phyloP scores from a whole-genome alignment of 2,888 invertebrate species.

The Ariolimax columbianus region DNA sequence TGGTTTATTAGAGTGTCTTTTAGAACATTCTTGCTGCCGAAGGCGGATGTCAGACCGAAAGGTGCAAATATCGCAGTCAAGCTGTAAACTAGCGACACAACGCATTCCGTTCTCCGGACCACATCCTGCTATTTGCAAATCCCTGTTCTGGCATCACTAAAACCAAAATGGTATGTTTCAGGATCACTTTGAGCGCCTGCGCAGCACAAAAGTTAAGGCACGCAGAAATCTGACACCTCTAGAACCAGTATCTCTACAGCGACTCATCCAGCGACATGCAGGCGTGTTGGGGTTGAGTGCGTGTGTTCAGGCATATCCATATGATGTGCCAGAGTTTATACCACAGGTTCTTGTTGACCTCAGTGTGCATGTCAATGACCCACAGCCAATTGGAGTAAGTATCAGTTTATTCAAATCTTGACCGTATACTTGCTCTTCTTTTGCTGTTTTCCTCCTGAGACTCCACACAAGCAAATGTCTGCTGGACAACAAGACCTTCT shows the following conservation, averaged over 20 bases:
- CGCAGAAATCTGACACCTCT: slow-evolving; percentile 7
- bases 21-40: not conserved
- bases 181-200: slow-evolving; percentile 82
- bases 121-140: too few species aligned
- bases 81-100: too few species aligned
- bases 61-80: too few species aligned
- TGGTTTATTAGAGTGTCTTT: too few species aligned
- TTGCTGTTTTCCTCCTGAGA: not conserved
- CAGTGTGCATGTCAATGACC: slow-evolving; percentile 89
- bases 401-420: not conserved
- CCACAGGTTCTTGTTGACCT: slow-evolving; percentile 89
- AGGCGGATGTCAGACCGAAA: too few species aligned
- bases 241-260: slow-evolving; percentile 59
- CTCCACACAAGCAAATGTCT: too few species aligned
- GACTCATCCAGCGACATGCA: slow-evolving; percentile 83
- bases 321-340: slow-evolving; percentile 88
- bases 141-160: not conserved
- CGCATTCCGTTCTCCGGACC: too few species aligned
- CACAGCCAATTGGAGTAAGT: slow-evolving; percentile 89
- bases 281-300: slow-evolving; percentile 93
- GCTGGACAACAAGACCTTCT: too few species aligned
- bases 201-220: slow-evolving; percentile 70
- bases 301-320: slow-evolving; percentile 91
- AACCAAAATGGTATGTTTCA: slow-evolving; percentile 65
- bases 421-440: not conserved